These are phyloP conservation scores for Petrophora chlorosata DNA, from an alignment of 2,888 invertebrate genomes.

Conservation along the genomic window DNA sequence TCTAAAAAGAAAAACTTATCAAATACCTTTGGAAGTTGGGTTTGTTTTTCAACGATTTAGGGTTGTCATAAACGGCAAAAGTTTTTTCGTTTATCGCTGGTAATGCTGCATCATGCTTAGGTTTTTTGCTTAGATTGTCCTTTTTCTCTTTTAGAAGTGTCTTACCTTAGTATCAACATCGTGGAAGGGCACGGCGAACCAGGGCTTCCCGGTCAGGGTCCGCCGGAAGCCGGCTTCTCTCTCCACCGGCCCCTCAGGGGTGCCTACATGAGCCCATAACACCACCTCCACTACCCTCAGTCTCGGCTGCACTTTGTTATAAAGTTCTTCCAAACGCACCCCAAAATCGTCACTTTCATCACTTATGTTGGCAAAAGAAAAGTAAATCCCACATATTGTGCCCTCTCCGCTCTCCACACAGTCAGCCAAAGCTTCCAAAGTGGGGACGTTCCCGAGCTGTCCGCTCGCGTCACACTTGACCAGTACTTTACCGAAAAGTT, in stretches of 20 bases:
- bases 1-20: background rate
- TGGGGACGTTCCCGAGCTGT: constrained; percentile 72
- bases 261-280: constrained; percentile 85
- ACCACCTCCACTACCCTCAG: constrained; percentile 88
- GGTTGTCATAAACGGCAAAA: too few species aligned
- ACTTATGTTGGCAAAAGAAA: constrained; percentile 88
- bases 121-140: too few species aligned
- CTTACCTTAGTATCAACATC: constrained; percentile 88
- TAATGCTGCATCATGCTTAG: too few species aligned
- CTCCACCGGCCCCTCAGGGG: constrained; percentile 85
- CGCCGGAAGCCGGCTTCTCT: constrained; percentile 86
- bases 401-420: constrained; percentile 79
- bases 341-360: constrained; percentile 87
- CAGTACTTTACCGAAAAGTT: constrained; percentile 83
- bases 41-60: too few species aligned
- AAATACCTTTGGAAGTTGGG: background rate
- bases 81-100: too few species aligned
- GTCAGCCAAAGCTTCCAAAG: constrained; percentile 71
- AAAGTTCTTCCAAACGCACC: constrained; percentile 85
- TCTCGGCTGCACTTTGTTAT: constrained; percentile 73
- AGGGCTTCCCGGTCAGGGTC: constrained; percentile 86
- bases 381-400: constrained; percentile 86
- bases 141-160: too few species aligned
- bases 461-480: constrained; percentile 80
- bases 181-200: constrained; percentile 88